Conservation (phyloP, 2,888 invertebrate genomes). For the Conus canariensis region DNA sequence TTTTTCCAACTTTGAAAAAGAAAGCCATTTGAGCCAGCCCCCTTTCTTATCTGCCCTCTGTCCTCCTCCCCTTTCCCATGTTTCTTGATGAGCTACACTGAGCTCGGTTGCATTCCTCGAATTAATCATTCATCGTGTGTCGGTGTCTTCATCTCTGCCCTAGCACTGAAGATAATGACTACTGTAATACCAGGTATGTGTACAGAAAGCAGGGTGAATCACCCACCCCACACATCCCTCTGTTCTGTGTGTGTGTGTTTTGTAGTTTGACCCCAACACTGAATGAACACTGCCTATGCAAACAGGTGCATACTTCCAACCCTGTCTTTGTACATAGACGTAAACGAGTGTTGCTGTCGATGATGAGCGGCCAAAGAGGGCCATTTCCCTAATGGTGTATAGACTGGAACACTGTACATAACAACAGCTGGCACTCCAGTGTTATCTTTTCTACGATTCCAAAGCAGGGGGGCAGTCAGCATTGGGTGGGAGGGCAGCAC, state of each 20-base stretch:
- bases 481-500: not conserved
- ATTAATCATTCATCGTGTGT: not conserved
- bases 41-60: not conserved
- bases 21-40: no score
- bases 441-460: not conserved
- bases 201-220: no score
- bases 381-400: no score
- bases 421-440: not conserved
- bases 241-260: not conserved
- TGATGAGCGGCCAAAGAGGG: no score
- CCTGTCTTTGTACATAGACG: not conserved
- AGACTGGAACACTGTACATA: not conserved
- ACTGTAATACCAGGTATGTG: no score
- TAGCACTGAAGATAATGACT: no score
- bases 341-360: no score
- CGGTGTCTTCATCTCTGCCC: not conserved
- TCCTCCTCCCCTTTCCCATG: not conserved
- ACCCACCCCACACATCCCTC: not conserved
- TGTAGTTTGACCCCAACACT: not conserved
- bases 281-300: constrained; percentile 19
- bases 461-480: constrained; percentile 6
- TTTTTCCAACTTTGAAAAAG: no score
- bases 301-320: constrained; percentile 12
- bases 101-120: not conserved
- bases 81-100: not conserved